Conservation (phyloP, 2,888 invertebrate species). For the Eurytoma adleriae region DNA sequence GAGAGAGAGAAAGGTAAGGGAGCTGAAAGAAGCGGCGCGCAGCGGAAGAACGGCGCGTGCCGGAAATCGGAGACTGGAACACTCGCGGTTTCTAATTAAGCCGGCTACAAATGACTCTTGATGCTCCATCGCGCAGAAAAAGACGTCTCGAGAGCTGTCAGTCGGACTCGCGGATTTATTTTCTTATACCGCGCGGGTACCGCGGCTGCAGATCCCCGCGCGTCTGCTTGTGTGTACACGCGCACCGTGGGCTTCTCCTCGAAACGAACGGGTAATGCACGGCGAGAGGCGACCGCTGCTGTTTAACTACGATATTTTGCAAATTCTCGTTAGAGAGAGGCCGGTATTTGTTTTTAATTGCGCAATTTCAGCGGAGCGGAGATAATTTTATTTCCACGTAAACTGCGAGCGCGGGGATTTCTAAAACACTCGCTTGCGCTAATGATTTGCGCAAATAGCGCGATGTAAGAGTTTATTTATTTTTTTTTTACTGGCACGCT, state of each 20-base stretch:
- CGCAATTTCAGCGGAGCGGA: constrained; percentile 8
- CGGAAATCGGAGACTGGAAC: constrained; percentile 53
- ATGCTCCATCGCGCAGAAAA: constrained; percentile 52
- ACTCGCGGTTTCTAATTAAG: constrained; percentile 54
- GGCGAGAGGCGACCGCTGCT: background rate
- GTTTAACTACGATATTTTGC: constrained; percentile 20
- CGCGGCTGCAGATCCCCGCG: background rate
- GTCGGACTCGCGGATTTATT: constrained; percentile 29
- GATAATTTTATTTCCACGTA: constrained; percentile 34
- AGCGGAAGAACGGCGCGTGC: constrained; percentile 1
- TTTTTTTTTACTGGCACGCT: background rate
- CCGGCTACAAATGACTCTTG: constrained; percentile 50
- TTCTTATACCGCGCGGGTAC: background rate
- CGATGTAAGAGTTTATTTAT: constrained; percentile 1
- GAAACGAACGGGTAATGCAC: constrained; percentile 15
- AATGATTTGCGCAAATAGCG: constrained; percentile 28
- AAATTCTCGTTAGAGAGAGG: constrained; percentile 29
- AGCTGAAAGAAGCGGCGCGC: constrained; percentile 10
- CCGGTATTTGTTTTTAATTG: constrained; percentile 46
- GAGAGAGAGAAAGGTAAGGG: background rate
- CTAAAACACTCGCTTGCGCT: constrained; percentile 10
- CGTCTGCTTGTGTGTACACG: background rate
- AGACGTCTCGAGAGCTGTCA: constrained; percentile 46
- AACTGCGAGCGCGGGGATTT: constrained; percentile 13
- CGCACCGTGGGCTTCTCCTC: constrained; percentile 12